phyloP scores from a whole-genome alignment of 2,113 vertebrate genomes.

The Rynchops niger region DNA sequence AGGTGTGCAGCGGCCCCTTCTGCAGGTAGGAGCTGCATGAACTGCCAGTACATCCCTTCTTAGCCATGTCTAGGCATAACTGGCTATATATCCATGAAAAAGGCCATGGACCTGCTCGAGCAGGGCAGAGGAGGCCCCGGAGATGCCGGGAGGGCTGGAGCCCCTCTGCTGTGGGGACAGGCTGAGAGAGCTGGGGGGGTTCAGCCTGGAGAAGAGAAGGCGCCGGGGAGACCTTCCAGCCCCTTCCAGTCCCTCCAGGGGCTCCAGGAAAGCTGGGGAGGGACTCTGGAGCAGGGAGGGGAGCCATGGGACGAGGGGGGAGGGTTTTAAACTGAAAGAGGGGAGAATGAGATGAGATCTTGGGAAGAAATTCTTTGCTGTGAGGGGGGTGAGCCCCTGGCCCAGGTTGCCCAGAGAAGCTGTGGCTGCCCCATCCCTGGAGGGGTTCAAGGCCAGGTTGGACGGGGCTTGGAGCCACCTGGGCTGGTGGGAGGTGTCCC shows the following conservation, averaged over 20 bases:
- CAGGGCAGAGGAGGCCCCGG: rapidly evolving
- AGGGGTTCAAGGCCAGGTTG: background rate
- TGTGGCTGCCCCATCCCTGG: background rate
- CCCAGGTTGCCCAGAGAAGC: background rate
- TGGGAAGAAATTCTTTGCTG: rapidly evolving
- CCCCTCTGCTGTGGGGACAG: background rate
- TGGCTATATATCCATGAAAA: rapidly evolving
- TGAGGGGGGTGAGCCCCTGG: background rate
- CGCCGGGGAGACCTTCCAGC: rapidly evolving
- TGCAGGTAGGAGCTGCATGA: slow-evolving; percentile 81
- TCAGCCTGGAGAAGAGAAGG: background rate
- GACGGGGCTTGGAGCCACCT: background rate
- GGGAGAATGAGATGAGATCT: rapidly evolving
- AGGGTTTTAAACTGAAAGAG: background rate
- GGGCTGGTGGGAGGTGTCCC: background rate
- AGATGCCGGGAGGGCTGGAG: rapidly evolving
- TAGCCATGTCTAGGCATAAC: rapidly evolving
- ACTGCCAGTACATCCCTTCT: rapidly evolving
- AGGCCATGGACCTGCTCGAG: background rate
- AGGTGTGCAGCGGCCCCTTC: slow-evolving; percentile 90
- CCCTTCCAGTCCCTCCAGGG: background rate
- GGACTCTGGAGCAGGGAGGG: rapidly evolving
- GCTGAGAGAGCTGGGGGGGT: background rate
- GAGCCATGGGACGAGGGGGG: rapidly evolving
- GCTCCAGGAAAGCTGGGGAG: background rate